phyloP scores from a whole-genome alignment of 2,888 invertebrate species.

The Crematogaster levior region DNA sequence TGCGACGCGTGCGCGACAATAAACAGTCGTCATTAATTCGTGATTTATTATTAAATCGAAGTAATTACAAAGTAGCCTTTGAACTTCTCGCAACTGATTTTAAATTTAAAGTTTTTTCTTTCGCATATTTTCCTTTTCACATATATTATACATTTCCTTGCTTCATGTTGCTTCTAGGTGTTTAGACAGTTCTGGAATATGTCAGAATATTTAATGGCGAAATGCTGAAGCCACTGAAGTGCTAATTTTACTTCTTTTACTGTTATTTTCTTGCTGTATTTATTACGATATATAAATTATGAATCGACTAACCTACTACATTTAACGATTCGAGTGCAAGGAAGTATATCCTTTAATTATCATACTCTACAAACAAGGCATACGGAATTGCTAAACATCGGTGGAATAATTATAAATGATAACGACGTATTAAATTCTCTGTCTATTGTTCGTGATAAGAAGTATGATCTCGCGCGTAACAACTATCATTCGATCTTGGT shows the following conservation, averaged over 20 bases:
- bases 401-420: conserved; percentile 39
- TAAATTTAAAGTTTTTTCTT: neutral
- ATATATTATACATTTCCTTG: neutral
- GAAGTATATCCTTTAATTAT: conserved; percentile 30
- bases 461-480: conserved; percentile 35
- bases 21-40: conserved; percentile 25
- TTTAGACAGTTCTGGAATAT: neutral
- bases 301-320: conserved; percentile 19
- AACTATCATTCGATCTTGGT: conserved; percentile 33
- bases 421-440: conserved; percentile 39
- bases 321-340: neutral
- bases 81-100: neutral
- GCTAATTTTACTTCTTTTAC: neutral
- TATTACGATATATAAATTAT: conserved; percentile 38
- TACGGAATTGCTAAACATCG: conserved; percentile 37
- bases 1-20: conserved; percentile 20
- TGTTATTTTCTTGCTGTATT: conserved; percentile 6
- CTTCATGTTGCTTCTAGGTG: neutral
- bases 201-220: conserved; percentile 2
- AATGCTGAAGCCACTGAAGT: neutral
- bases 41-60: conserved; percentile 9
- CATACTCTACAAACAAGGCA: conserved; percentile 12
- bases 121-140: too few species aligned
- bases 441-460: conserved; percentile 40
- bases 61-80: neutral